Conservation (phyloP, 2,888 invertebrate genomes). For the Sphinx pinastri region DNA sequence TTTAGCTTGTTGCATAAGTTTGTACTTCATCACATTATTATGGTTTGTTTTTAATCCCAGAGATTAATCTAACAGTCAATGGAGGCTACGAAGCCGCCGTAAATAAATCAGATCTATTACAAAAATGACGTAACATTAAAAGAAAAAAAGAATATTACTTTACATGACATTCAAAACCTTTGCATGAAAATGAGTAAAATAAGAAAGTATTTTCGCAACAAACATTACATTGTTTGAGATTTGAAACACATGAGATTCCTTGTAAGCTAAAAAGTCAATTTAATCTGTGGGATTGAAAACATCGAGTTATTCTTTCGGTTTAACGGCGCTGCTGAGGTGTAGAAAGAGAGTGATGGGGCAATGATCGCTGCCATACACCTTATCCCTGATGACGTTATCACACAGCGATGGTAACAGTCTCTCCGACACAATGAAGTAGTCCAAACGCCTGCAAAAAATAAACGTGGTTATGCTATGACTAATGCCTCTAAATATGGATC, state of each 20-base stretch:
- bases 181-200: no score
- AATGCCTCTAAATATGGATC: neutral
- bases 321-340: slow-evolving; percentile 76
- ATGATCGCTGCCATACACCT: slow-evolving; percentile 97
- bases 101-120: no score
- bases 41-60: no score
- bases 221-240: no score
- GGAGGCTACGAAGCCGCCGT: no score
- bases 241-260: neutral
- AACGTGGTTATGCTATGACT: neutral
- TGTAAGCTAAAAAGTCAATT: neutral
- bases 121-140: no score
- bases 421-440: slow-evolving; percentile 96
- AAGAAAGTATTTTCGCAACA: no score
- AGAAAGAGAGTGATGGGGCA: slow-evolving; percentile 94
- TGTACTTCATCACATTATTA: no score
- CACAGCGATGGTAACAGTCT: slow-evolving; percentile 90
- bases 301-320: slow-evolving; percentile 68
- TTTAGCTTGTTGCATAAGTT: no score
- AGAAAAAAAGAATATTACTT: no score
- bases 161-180: no score
- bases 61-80: no score
- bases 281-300: neutral
- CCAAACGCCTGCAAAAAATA: slow-evolving; percentile 90
- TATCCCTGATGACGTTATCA: slow-evolving; percentile 91